These are phyloP conservation scores for Melanargia galathea DNA, from an alignment of 2,888 invertebrate genomes.

Conservation along the genomic window DNA sequence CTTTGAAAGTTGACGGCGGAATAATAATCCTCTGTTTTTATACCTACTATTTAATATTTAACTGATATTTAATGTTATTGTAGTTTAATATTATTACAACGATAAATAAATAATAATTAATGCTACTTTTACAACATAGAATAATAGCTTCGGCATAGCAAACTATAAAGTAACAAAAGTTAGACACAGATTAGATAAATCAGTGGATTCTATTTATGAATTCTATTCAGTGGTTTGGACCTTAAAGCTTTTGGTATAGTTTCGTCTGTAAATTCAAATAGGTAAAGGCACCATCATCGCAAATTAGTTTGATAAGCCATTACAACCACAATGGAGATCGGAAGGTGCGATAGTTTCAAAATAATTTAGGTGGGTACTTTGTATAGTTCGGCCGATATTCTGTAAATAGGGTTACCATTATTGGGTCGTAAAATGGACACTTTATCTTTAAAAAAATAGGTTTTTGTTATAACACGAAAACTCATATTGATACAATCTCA, in stretches of 20 bases:
- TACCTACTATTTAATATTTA: too few relatives aligned
- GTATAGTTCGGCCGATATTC: conserved; percentile 19
- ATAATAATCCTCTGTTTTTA: too few relatives aligned
- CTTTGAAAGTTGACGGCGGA: too few relatives aligned
- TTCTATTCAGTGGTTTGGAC: conserved; percentile 8
- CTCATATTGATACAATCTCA: too few relatives aligned
- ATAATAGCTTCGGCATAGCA: too few relatives aligned
- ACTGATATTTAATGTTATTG: too few relatives aligned
- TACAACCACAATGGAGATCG: conserved; percentile 21
- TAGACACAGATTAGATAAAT: neutral
- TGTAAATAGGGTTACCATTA: conserved; percentile 13
- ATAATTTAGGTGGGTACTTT: conserved; percentile 23
- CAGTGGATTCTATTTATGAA: neutral
- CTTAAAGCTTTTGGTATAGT: neutral
- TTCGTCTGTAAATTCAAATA: neutral
- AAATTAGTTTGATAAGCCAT: conserved; percentile 30
- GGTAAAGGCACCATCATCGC: conserved; percentile 24
- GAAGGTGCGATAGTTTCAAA: conserved; percentile 28
- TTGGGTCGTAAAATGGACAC: neutral
- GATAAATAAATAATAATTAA: too few relatives aligned
- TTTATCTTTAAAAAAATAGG: neutral
- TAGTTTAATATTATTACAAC: too few relatives aligned
- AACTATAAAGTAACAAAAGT: neutral
- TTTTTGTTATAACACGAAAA: too few relatives aligned
- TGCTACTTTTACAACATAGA: too few relatives aligned